A percentile compares a stretch with the other conserved stretches of the same genome.
Conservation (phyloP, 2,113 vertebrate genomes). For the Hylia prasina region DNA sequence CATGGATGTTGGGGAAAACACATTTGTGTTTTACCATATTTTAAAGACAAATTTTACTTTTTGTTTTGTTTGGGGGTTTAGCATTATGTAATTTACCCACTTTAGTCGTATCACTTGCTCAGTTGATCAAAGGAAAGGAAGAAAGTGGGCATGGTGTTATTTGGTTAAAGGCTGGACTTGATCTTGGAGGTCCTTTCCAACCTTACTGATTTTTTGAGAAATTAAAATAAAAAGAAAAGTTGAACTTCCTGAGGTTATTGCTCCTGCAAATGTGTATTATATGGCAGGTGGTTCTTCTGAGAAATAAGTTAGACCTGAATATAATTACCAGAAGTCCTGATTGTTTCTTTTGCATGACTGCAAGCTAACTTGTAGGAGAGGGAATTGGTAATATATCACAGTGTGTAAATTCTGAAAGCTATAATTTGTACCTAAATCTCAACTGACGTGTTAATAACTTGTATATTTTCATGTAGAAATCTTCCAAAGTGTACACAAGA, state of each 20-base stretch:
- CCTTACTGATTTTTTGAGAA: not conserved
- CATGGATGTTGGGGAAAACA: not conserved
- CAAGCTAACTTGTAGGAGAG: not conserved
- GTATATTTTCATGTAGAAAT: not conserved
- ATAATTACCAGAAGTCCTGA: not conserved
- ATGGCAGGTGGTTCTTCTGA: not conserved
- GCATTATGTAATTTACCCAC: not conserved
- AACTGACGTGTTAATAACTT: not conserved
- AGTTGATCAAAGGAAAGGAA: not conserved
- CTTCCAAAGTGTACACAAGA: not conserved
- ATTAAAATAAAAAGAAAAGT: not conserved
- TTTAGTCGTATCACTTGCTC: not conserved
- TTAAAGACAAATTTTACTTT: not conserved
- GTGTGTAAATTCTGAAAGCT: not conserved
- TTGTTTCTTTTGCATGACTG: not conserved
- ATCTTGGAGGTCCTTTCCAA: not conserved
- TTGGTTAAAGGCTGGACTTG: not conserved
- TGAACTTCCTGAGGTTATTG: not conserved
- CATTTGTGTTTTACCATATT: not conserved
- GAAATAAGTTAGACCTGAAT: not conserved
- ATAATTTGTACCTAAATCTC: rapidly evolving
- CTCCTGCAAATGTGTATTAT: not conserved
- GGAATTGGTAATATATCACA: not conserved
- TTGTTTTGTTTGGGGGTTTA: not conserved
- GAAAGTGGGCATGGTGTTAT: not conserved